A percentile compares a stretch with the other conserved stretches of the same genome.
Conservation (phyloP, 2,888 invertebrate genomes). For the Sympetrum striolatum region DNA sequence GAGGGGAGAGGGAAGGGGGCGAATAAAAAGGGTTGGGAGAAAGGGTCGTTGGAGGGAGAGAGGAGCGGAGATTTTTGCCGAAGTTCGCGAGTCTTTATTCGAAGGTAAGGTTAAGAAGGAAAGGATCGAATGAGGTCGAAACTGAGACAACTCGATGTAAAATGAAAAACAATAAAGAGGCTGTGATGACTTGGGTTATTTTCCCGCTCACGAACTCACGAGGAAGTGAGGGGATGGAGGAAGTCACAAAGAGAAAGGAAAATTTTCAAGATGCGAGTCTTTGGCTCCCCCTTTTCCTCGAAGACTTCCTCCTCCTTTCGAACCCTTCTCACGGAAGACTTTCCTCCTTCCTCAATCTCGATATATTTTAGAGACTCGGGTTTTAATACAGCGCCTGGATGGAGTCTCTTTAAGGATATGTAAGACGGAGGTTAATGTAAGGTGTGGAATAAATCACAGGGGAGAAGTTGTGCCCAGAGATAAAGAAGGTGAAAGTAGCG, state of each 20-base stretch:
- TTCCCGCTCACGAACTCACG: background rate
- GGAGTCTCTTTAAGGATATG: background rate
- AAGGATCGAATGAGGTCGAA: background rate
- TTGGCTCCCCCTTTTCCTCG: background rate
- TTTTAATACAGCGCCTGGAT: background rate
- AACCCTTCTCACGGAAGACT: background rate
- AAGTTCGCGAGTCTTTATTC: background rate
- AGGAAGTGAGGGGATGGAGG: background rate
- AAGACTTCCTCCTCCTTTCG: background rate
- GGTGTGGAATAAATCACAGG: background rate
- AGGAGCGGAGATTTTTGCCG: background rate
- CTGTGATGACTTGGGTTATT: slow-evolving; percentile 36
- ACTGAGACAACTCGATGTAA: slow-evolving; percentile 28
- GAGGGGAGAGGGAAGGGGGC: background rate
- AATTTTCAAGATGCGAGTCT: background rate
- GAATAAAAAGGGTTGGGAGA: no score
- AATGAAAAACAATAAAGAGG: slow-evolving; percentile 41
- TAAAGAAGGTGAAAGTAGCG: background rate
- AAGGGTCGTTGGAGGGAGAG: background rate
- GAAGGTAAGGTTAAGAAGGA: background rate
- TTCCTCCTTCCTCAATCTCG: background rate
- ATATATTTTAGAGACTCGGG: background rate
- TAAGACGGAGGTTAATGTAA: background rate
- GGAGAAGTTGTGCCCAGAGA: background rate
- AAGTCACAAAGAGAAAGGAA: background rate